phyloP scores from a whole-genome alignment of 2,888 invertebrate genomes.

The Petrolisthes manimaculis region DNA sequence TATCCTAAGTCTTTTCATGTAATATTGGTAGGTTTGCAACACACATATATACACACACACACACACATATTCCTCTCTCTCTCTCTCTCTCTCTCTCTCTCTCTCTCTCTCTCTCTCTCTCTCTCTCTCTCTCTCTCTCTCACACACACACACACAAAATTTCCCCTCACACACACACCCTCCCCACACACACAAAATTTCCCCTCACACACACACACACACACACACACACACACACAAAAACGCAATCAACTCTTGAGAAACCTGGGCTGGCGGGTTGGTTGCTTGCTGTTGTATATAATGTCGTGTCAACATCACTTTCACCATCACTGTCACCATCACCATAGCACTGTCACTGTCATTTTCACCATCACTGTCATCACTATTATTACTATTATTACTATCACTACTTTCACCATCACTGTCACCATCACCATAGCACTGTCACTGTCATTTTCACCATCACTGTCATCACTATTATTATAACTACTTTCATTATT shows the following conservation, averaged over 20 bases:
- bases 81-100: neutral
- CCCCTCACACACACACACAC: neutral
- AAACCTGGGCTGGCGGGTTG: no score
- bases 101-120: conserved; percentile 2
- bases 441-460: no score
- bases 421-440: no score
- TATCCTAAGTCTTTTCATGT: no score
- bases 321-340: no score
- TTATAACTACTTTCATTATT: no score
- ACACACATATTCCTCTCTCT: neutral
- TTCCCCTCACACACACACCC: neutral
- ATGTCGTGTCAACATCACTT: no score
- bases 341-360: neutral
- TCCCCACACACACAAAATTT: neutral
- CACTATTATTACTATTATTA: neutral
- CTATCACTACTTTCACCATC: no score
- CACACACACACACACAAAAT: neutral
- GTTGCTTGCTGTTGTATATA: no score
- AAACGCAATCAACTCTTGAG: no score
- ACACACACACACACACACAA: neutral
- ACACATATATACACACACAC: neutral
- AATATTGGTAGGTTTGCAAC: no score
- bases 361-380: neutral
- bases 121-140: neutral
- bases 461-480: neutral